Percentiles rank a stretch among this genome's conserved stretches.
Evolutionary conservation across 2,113 vertebrate genomes (phyloP).

Genomic region (Platichthys flesus): DNA sequence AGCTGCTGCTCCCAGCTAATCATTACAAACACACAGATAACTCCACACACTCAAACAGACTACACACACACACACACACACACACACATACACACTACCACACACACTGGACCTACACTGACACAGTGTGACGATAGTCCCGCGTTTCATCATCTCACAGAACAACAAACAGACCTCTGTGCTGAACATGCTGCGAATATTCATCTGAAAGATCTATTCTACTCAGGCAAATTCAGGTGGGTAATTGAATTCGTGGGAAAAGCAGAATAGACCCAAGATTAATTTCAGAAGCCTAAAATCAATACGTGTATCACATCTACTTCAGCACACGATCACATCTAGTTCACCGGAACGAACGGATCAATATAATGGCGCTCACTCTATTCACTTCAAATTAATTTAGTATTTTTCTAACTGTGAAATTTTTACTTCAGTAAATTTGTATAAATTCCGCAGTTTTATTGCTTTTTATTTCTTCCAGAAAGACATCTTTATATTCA

Average conservation of each 20-base stretch:
- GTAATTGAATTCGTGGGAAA: conserved; percentile 71
- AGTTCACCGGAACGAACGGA: conserved; percentile 57
- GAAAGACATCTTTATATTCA: neutral
- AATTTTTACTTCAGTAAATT: neutral
- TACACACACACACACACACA: conserved; percentile 58
- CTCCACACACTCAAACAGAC: conserved; percentile 63
- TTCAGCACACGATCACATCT: conserved; percentile 67
- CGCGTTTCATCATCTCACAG: conserved; percentile 53
- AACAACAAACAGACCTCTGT: conserved; percentile 64
- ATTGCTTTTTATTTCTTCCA: too few relatives aligned
- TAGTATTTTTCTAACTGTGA: conserved; percentile 14
- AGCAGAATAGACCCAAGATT: conserved; percentile 59
- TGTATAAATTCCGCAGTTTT: neutral
- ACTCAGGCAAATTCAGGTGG: conserved; percentile 24
- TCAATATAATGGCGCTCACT: conserved; percentile 60
- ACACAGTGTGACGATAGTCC: conserved; percentile 39
- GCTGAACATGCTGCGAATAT: conserved; percentile 23
- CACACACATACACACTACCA: conserved; percentile 45
- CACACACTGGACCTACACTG: conserved; percentile 46
- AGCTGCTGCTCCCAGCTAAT: conserved; percentile 71
- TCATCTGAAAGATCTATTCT: conserved; percentile 24
- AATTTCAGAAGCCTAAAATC: conserved; percentile 75
- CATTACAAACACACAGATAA: conserved; percentile 77
- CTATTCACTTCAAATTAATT: conserved; percentile 43
- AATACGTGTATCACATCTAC: conserved; percentile 74